Evolutionary conservation across 2,888 invertebrate species (phyloP).

Genomic region (Chalcosyrphus nemorum): DNA sequence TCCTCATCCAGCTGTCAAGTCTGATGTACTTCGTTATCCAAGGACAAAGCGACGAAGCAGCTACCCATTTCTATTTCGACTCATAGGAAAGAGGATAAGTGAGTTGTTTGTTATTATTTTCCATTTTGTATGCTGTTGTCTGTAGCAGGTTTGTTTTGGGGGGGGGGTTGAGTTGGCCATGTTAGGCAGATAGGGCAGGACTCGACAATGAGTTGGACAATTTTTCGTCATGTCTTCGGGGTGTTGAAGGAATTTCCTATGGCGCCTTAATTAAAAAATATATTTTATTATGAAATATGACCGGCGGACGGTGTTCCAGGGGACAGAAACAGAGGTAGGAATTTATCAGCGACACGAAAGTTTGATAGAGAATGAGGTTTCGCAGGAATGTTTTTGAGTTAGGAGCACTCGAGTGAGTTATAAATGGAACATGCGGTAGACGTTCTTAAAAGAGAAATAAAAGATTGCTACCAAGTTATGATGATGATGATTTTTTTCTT

Average conservation of each 20-base stretch:
- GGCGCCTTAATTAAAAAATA: constrained; percentile 34
- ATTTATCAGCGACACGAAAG: not conserved
- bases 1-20: constrained; percentile 69
- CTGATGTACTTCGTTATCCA: constrained; percentile 67
- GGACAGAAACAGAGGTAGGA: not conserved
- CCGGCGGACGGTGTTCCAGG: not conserved
- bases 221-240: constrained; percentile 33
- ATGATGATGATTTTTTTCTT: no score
- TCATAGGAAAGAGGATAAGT: constrained; percentile 49
- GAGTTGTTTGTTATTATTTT: constrained; percentile 70
- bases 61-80: constrained; percentile 6
- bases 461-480: not conserved
- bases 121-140: constrained; percentile 23
- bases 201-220: constrained; percentile 14
- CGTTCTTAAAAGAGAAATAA: not conserved
- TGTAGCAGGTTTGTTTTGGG: constrained; percentile 11
- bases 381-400: not conserved
- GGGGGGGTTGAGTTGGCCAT: not conserved
- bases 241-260: constrained; percentile 23
- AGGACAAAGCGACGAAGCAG: constrained; percentile 56
- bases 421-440: not conserved
- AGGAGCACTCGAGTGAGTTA: not conserved
- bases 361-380: no score
- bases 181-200: constrained; percentile 18
- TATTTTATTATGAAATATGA: constrained; percentile 28